Evolutionary conservation across 2,113 vertebrate species (phyloP).

Genomic region (Istiophorus platypterus): DNA sequence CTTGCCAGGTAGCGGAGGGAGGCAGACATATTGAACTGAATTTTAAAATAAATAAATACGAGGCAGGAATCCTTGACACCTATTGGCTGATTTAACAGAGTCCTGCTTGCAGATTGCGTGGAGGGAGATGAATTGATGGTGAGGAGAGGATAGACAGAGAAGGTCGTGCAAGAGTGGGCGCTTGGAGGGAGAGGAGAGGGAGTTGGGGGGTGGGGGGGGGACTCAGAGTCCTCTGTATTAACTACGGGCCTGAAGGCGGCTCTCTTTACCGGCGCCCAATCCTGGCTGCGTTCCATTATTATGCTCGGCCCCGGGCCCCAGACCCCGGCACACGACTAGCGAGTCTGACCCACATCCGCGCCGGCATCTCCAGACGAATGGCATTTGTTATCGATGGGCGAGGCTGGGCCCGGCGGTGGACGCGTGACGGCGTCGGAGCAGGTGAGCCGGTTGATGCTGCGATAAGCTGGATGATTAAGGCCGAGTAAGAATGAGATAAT

Average conservation of each 20-base stretch:
- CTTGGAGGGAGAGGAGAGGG: background rate
- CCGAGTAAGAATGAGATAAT: constrained; percentile 39
- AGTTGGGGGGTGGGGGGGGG: background rate
- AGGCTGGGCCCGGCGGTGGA: background rate
- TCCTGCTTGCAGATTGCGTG: constrained; percentile 61
- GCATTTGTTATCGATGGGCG: constrained; percentile 20
- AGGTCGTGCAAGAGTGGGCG: constrained; percentile 73
- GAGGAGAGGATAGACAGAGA: constrained; percentile 76
- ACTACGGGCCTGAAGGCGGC: constrained; percentile 33
- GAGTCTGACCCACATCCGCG: constrained; percentile 72
- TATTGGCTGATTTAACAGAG: constrained; percentile 74
- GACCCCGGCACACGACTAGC: constrained; percentile 63
- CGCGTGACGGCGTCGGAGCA: constrained; percentile 6
- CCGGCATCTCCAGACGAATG: constrained; percentile 54
- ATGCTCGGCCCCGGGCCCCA: constrained; percentile 59
- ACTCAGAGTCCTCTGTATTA: constrained; percentile 68
- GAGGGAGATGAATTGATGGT: constrained; percentile 82
- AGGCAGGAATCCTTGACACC: constrained; percentile 73
- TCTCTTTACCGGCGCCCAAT: constrained; percentile 38
- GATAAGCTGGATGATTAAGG: constrained; percentile 34
- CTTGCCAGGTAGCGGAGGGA: background rate
- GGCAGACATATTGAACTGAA: constrained; percentile 34
- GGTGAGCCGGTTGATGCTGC: constrained; percentile 16
- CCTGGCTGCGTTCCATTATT: constrained; percentile 67
- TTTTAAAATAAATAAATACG: constrained; percentile 68